Evolutionary conservation across 1,140 invertebrate species (phyloP).

Genomic region (Apis laboriosa): DNA sequence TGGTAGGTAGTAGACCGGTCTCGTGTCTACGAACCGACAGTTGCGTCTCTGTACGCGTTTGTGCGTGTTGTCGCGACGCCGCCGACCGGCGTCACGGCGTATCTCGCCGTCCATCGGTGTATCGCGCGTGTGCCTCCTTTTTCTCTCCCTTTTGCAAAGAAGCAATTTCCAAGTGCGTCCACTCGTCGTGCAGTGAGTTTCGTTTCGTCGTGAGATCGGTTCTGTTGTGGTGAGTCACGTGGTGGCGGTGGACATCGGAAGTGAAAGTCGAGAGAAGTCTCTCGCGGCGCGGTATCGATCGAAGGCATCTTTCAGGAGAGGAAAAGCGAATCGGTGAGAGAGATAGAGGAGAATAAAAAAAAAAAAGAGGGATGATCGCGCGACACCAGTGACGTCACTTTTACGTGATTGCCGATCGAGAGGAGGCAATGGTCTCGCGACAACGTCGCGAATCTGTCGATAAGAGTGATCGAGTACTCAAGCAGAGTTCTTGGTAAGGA

Average conservation of each 20-base stretch:
- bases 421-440: slow-evolving; percentile 29
- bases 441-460: slow-evolving; percentile 8
- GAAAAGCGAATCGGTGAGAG: neutral
- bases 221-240: slow-evolving; percentile 1
- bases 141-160: neutral
- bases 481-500: slow-evolving; percentile 40
- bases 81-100: slow-evolving; percentile 60
- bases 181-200: neutral
- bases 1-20: slow-evolving; percentile 18
- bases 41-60: slow-evolving; percentile 57
- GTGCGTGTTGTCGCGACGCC: slow-evolving; percentile 56
- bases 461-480: slow-evolving; percentile 15
- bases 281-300: slow-evolving; percentile 27
- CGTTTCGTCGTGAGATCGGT: no score
- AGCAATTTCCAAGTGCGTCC: neutral
- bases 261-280: slow-evolving; percentile 10
- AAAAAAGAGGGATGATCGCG: neutral
- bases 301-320: slow-evolving; percentile 8
- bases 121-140: no score
- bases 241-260: slow-evolving; percentile 1
- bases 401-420: neutral
- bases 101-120: slow-evolving; percentile 32
- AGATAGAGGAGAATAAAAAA: neutral
- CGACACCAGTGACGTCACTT: slow-evolving; percentile 28
- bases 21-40: slow-evolving; percentile 40